phyloP scores from a whole-genome alignment of 2,113 vertebrate species.

The Microtus oregoni region DNA sequence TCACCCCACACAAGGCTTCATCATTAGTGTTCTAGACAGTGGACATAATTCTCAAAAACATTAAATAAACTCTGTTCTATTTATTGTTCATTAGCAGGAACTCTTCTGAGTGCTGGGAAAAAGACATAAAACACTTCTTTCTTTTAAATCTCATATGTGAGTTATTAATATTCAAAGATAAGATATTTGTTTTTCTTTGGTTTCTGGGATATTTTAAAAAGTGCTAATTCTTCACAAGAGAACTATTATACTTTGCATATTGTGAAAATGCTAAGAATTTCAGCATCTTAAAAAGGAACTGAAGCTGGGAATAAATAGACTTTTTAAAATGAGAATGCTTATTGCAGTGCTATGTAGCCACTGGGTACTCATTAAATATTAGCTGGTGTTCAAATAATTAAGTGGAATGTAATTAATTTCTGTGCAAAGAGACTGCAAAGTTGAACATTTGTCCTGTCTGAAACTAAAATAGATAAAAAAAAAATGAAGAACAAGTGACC shows the following conservation, averaged over 20 bases:
- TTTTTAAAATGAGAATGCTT: constrained; percentile 55
- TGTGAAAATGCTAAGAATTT: constrained; percentile 47
- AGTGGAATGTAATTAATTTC: constrained; percentile 55
- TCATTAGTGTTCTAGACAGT: neutral
- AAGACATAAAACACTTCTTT: neutral
- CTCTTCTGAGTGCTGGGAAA: constrained; percentile 1
- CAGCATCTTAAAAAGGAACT: constrained; percentile 40
- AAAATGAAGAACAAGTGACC: neutral
- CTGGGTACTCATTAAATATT: constrained; percentile 56
- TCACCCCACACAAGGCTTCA: neutral
- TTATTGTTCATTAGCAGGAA: neutral
- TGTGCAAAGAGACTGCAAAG: constrained; percentile 7
- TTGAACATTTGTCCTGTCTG: neutral
- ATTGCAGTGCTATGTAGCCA: neutral
- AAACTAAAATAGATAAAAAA: constrained; percentile 28
- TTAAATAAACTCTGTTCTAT: constrained; percentile 4
- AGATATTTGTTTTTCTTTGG: constrained; percentile 31
- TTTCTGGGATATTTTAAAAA: constrained; percentile 55
- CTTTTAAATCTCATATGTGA: neutral
- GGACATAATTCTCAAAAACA: neutral
- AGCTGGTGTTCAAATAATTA: constrained; percentile 59
- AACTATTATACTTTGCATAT: constrained; percentile 52
- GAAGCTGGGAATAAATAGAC: constrained; percentile 32
- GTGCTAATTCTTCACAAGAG: constrained; percentile 57
- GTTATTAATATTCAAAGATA: constrained; percentile 59